These are phyloP conservation scores for Rhynchotus rufescens DNA, from an alignment of 2,797 vertebrate genomes.

Conservation along the genomic window DNA sequence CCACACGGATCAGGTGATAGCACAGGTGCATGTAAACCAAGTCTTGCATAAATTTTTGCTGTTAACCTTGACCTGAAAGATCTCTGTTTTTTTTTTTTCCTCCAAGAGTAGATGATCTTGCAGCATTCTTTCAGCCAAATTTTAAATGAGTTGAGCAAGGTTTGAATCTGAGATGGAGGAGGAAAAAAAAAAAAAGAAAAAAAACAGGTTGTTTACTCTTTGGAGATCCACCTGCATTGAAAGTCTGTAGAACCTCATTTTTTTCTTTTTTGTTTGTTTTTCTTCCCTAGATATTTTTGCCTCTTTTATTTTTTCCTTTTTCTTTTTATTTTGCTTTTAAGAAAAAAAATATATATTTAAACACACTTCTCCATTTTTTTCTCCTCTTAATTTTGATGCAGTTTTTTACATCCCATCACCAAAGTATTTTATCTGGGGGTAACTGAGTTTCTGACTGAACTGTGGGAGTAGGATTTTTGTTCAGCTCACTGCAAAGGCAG, in stretches of 20 bases:
- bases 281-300: not conserved
- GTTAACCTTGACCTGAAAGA: constrained; percentile 60
- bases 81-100: not conserved
- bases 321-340: not conserved
- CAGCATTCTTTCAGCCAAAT: constrained; percentile 48
- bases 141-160: constrained; percentile 41
- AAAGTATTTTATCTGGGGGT: not conserved
- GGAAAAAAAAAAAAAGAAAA: not conserved
- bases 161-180: constrained; percentile 19
- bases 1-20: constrained; percentile 75
- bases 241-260: not conserved
- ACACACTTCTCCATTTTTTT: not conserved
- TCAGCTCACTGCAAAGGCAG: not conserved
- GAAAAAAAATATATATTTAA: not conserved
- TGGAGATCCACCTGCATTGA: not conserved
- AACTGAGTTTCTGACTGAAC: not conserved
- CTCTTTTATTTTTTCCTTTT: not conserved
- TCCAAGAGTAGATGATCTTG: not conserved
- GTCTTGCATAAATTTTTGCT: constrained; percentile 65
- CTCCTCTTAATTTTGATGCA: not conserved
- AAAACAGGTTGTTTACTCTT: not conserved
- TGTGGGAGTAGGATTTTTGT: not conserved
- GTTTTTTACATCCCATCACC: not conserved
- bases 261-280: not conserved
- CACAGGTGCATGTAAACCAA: constrained; percentile 79